Evolutionary conservation across 1,140 invertebrate genomes (phyloP).

Genomic region (Oedothorax gibbosus): DNA sequence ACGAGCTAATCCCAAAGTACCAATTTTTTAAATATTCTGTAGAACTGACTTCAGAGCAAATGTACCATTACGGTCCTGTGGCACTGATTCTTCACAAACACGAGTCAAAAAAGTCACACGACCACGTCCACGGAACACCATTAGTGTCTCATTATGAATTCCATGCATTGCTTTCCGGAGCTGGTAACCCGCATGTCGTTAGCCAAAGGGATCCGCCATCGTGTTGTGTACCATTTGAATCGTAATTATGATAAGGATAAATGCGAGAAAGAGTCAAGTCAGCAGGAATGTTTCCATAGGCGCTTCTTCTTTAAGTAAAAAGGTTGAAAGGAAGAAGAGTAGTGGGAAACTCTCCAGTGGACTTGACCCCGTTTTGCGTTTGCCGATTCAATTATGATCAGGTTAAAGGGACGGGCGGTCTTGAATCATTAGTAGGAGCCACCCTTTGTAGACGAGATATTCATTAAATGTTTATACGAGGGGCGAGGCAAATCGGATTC

Average conservation of each 20-base stretch:
- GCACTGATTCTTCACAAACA: too few relatives aligned
- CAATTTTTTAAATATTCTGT: too few relatives aligned
- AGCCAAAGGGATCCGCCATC: neutral
- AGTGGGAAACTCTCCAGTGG: too few relatives aligned
- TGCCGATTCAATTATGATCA: too few relatives aligned
- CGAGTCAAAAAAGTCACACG: too few relatives aligned
- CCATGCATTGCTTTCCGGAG: constrained; percentile 11
- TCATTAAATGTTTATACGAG: constrained; percentile 33
- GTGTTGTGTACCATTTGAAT: constrained; percentile 24
- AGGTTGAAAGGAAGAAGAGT: too few relatives aligned
- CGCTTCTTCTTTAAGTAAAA: too few relatives aligned
- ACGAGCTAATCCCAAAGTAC: too few relatives aligned
- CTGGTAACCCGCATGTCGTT: neutral
- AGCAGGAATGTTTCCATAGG: too few relatives aligned
- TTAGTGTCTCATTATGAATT: constrained; percentile 31
- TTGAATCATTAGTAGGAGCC: constrained; percentile 23
- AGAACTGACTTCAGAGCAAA: too few relatives aligned
- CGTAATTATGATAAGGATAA: constrained; percentile 12
- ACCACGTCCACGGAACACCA: neutral
- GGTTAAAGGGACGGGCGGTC: neutral
- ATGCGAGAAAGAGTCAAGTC: neutral
- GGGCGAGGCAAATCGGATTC: neutral
- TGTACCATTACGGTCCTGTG: too few relatives aligned
- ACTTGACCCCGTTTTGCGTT: too few relatives aligned
- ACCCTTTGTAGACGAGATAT: constrained; percentile 6